phyloP scores from a whole-genome alignment of 2,113 vertebrate genomes.

The Phylloscopus trochiloides region DNA sequence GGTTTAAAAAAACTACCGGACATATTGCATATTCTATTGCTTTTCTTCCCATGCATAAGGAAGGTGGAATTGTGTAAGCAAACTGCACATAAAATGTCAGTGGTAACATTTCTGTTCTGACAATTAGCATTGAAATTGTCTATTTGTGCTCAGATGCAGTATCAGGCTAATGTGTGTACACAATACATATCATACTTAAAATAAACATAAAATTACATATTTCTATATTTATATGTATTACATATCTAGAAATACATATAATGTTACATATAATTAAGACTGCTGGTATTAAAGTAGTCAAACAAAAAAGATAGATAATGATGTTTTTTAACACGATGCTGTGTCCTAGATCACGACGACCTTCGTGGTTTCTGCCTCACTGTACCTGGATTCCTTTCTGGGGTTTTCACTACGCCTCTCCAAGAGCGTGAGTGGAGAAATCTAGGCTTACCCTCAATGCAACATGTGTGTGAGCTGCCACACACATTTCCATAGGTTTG shows the following conservation, averaged over 20 bases:
- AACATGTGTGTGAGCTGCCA: neutral
- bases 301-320: neutral
- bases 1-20: neutral
- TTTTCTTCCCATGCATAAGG: neutral
- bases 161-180: neutral
- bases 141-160: neutral
- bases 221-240: too few relatives aligned
- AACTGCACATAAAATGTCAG: neutral
- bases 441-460: neutral
- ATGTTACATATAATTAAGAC: neutral
- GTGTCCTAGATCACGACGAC: neutral
- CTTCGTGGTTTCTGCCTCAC: neutral
- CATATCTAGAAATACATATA: neutral
- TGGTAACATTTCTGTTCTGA: neutral
- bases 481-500: neutral
- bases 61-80: neutral
- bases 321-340: neutral
- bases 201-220: neutral
- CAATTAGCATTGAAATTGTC: neutral
- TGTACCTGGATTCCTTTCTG: neutral
- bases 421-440: neutral
- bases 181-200: neutral
- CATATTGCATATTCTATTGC: neutral
- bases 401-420: neutral
- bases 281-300: neutral